Base-by-base conservation (phyloP, 2,888 invertebrate species). In the Plagodis pulveraria region DNA sequence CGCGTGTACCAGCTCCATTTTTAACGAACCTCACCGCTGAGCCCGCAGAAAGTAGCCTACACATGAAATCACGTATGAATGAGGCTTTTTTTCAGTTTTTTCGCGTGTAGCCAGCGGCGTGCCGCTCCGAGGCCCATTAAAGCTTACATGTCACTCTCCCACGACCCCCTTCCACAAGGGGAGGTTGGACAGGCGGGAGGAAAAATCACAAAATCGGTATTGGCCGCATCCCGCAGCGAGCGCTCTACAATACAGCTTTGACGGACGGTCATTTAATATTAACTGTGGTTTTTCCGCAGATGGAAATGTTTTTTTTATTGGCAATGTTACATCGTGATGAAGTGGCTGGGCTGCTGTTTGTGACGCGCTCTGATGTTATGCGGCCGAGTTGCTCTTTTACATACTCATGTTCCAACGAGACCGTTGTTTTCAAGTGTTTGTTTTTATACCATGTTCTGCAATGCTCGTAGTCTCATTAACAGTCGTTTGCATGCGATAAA, bases 221-320 rank as follows among this genome's bases (percentile, higher is more conserved):
- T 81, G 89, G 86, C 83, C 82, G 83, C 82, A 82, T 83, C 87
- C 89, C 88, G 83, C 86, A 76, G 84, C 80, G 86, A 74, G 71
- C 86, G 79, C 82, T 81, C 80, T 75, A 86, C 89, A 87, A 89
- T 87, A 87, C 86, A 86, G 87, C 88, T 91, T 92, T 92, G 92
- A 91, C 87, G 88, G 84, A 91, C 89, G 89, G 84, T 90, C 91
- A 91, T 92, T 91, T 92, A 91, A 91, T 92, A 92, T 92, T 91
- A 89, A 91, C 92, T 90, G 92, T 80, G 91, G 91, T 91, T 91
- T 89, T 87, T 83, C 87, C 89, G 83, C 90, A 91, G 89, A 91
- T 91, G 91, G 88, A 87, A 91, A 89, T 89, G 85, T 87, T 90
- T 89, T 91, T 87, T 91, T 91, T 88, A 87, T 88, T 84, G 84